phyloP scores from a whole-genome alignment of 2,113 vertebrate genomes.

The Pseudopipra pipra region DNA sequence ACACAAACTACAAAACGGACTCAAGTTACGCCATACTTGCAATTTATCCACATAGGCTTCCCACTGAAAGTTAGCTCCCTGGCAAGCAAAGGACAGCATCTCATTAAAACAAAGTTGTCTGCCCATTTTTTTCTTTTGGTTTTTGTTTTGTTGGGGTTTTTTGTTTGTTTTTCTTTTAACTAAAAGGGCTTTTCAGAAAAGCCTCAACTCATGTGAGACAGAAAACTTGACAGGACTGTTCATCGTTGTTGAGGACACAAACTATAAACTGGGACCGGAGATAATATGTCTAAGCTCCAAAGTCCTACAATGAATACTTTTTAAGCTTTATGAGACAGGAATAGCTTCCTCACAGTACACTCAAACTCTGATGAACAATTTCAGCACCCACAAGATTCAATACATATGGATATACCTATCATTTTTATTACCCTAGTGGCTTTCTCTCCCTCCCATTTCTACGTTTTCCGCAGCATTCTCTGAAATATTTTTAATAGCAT shows the following conservation, averaged over 20 bases:
- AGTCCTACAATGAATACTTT: not conserved
- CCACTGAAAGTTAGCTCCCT: not conserved
- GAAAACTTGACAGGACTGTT: not conserved
- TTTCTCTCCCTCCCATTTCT: not conserved
- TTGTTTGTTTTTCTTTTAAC: not conserved
- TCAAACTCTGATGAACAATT: not conserved
- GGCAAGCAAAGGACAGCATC: not conserved
- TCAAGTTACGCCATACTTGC: not conserved
- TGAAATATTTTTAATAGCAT: not conserved
- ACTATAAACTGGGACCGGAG: not conserved
- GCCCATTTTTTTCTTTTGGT: not conserved
- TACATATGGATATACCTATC: accelerated
- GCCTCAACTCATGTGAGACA: not conserved
- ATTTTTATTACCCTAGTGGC: not conserved
- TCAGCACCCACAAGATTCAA: not conserved
- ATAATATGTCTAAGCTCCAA: not conserved
- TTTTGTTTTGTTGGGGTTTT: not conserved
- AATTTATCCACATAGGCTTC: not conserved
- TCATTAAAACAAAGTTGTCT: not conserved
- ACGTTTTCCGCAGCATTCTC: not conserved
- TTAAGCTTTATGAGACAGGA: not conserved
- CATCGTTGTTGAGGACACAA: not conserved
- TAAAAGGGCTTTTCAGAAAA: not conserved
- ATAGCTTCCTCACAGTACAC: not conserved
- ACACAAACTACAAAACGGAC: not conserved